Base-by-base conservation (phyloP, 2,113 vertebrate species). In the Mormyrus iriodes region DNA sequence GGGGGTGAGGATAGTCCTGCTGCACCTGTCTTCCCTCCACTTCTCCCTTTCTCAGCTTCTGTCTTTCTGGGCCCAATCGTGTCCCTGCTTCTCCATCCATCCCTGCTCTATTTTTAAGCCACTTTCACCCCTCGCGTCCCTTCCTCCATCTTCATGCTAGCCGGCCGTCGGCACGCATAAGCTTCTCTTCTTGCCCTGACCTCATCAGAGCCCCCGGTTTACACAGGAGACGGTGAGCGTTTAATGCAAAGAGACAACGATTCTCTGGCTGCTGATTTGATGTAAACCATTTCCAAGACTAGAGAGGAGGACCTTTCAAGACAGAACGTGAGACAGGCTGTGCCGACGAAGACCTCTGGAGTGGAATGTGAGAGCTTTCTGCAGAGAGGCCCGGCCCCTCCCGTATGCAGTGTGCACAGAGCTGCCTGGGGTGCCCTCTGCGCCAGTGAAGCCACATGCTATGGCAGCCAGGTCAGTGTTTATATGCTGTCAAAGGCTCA, bases 1-100 rank as follows among this genome's bases (percentile, higher is more conserved):
- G 65, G 4, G 35, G 69, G 84, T 91, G 91, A 90, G 88, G 85
- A 91, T 90, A 91, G 90, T 42, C 91, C 82, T 19, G 88, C 35
- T 49, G 19, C 19, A 61, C 55, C 55, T n/a, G 55, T 88, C 46
- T 69, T 48, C 76, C 61, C 24, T 46, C 44, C 39, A 17, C 73
- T 35, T 15, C 1, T 85, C 88, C 90, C 24, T 89, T 90, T 88
- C 39, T 13, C 24, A 84, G 49, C 21, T 51, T 83, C 15, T 46
- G 21, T 76, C 73, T 17, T 42, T 19, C 35, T 42, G 73, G 35
- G 13, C 73, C 55, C 51, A 52, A 9, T 10, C 31, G 13, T 52
- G 8, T 12, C 17, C 88, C 42, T 76, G n/a, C 35, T 31, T 88
- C 27, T 65, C 12, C 83, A 49, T 39, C 48, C 49, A 69, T 27